Percentiles rank a stretch among this genome's conserved stretches.
phyloP scores from a whole-genome alignment of 2,797 vertebrate genomes.

The Potorous gilbertii region DNA sequence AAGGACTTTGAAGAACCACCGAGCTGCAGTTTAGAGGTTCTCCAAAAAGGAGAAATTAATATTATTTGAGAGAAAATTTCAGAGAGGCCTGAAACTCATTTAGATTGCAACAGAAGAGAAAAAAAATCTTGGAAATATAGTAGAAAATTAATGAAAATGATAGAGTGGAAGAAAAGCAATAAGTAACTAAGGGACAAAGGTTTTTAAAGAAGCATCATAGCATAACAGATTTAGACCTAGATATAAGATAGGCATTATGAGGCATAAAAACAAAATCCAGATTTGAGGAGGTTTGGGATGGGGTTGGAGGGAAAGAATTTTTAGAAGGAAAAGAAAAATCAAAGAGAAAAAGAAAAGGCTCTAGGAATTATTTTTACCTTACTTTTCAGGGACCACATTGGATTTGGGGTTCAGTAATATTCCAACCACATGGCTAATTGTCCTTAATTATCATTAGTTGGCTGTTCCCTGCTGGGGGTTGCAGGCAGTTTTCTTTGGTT shows the following conservation, averaged over 20 bases:
- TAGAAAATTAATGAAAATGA: neutral
- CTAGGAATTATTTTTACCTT: neutral
- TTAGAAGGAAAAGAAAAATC: neutral
- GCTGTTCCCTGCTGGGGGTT: constrained; percentile 12
- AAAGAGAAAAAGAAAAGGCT: neutral
- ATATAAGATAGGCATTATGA: neutral
- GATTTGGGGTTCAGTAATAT: neutral
- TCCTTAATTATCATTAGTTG: constrained; percentile 43
- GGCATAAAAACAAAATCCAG: neutral
- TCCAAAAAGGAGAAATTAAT: neutral
- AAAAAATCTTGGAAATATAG: constrained; percentile 43
- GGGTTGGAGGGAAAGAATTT: neutral
- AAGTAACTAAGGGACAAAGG: neutral
- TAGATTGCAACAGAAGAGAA: neutral
- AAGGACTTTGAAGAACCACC: neutral
- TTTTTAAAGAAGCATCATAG: neutral
- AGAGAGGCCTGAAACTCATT: constrained; percentile 25
- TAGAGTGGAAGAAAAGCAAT: neutral
- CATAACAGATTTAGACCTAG: neutral
- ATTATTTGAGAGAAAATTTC: neutral
- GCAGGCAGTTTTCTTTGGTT: constrained; percentile 21
- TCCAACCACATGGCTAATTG: constrained; percentile 42
- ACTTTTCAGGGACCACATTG: neutral
- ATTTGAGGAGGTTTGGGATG: neutral
- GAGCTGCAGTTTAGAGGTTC: neutral